Conservation (phyloP, 2,113 vertebrate species). For the Alethe castanea region DNA sequence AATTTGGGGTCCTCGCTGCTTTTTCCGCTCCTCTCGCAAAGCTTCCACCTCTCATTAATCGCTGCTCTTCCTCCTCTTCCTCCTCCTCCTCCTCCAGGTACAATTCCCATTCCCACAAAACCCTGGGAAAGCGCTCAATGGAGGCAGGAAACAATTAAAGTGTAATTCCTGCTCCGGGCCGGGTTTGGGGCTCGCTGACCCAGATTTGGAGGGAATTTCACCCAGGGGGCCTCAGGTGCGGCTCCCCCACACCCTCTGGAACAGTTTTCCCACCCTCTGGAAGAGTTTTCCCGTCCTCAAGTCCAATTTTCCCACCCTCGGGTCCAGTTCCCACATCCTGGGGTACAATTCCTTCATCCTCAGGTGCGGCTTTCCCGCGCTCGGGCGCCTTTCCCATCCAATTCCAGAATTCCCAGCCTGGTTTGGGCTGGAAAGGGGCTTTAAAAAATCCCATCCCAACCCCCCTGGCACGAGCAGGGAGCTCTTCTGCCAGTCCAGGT, state of each 20-base stretch:
- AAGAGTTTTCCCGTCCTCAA: too few species aligned
- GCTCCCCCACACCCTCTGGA: not conserved
- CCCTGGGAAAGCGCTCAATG: not conserved
- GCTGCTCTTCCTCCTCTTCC: not conserved
- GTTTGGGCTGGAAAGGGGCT: not conserved
- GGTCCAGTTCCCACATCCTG: not conserved
- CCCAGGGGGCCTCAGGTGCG: accelerated
- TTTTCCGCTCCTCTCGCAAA: not conserved
- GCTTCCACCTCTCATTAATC: not conserved
- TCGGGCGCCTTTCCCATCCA: accelerated
- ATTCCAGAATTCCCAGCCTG: not conserved
- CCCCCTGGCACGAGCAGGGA: accelerated
- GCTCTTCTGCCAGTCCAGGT: accelerated
- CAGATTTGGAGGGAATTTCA: not conserved
- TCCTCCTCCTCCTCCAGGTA: not conserved
- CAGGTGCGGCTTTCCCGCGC: not conserved
- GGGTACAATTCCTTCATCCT: not conserved
- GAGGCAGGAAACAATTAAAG: not conserved
- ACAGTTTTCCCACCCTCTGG: accelerated
- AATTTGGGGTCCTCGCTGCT: not conserved
- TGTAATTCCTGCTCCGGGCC: not conserved
- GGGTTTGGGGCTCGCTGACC: not conserved
- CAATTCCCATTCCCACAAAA: not conserved
- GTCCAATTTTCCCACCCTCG: too few species aligned
- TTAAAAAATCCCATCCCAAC: not conserved